phyloP scores from a whole-genome alignment of 2,888 invertebrate genomes.

The Diploptera punctata region DNA sequence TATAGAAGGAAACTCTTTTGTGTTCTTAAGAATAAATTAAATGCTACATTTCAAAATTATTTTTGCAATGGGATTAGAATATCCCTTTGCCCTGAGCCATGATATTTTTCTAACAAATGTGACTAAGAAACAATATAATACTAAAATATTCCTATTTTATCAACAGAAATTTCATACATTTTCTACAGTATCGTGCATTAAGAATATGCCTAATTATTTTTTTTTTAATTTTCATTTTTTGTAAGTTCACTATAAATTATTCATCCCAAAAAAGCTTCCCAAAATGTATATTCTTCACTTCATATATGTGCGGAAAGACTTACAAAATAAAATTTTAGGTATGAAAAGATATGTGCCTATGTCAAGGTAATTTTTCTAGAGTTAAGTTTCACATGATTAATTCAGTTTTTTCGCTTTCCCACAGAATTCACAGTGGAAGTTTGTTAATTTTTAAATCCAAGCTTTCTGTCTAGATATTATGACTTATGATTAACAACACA shows the following conservation, averaged over 20 bases:
- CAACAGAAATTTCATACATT: no score
- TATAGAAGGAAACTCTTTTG: neutral
- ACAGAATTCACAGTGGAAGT: no score
- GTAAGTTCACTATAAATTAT: no score
- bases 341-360: neutral
- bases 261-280: neutral
- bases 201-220: no score
- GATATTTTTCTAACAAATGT: constrained; percentile 10
- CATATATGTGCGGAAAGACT: neutral
- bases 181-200: no score
- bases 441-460: no score
- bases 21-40: neutral
- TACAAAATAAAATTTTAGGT: neutral
- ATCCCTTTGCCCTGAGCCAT: constrained; percentile 19
- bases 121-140: neutral
- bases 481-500: no score
- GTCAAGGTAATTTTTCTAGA: neutral
- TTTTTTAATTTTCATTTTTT: no score
- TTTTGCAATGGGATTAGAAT: neutral
- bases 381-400: neutral
- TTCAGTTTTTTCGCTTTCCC: no score
- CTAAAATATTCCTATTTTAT: no score
- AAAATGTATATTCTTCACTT: neutral
- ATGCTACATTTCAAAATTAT: neutral
- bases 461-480: no score